phyloP scores from a whole-genome alignment of 2,888 invertebrate genomes.

The Tanypteryx hageni region DNA sequence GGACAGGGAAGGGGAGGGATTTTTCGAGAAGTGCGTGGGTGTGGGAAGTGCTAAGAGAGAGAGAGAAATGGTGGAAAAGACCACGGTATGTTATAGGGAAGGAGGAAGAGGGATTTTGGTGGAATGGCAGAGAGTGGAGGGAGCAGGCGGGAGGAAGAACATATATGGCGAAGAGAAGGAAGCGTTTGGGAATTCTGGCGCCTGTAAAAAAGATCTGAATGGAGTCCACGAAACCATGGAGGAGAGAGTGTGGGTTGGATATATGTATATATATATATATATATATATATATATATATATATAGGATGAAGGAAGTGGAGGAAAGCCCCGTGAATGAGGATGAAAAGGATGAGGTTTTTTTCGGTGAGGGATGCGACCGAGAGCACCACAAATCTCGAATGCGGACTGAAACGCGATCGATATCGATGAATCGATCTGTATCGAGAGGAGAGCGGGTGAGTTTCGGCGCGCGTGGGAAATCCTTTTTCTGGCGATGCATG shows the following conservation, averaged over 20 bases:
- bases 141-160: not conserved
- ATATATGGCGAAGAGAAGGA: not conserved
- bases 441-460: not conserved
- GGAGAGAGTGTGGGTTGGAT: not conserved
- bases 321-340: not conserved
- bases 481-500: not conserved
- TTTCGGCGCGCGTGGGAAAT: not conserved
- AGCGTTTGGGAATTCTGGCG: conserved; percentile 24
- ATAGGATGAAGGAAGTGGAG: not conserved
- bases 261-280: too few relatives aligned
- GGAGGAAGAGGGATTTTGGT: not conserved
- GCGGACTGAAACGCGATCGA: not conserved
- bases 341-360: not conserved
- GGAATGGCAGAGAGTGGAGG: not conserved
- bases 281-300: too few relatives aligned
- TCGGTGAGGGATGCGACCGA: not conserved
- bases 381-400: conserved; percentile 2
- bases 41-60: not conserved
- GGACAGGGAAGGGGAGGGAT: not conserved
- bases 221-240: not conserved
- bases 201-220: conserved; percentile 32
- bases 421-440: not conserved
- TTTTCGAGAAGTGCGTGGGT: not conserved
- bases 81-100: not conserved
- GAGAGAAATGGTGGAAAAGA: not conserved